Evolutionary conservation across 1,140 invertebrate species (phyloP), one percentile per base, ranked within the genome.

Genomic region (Bombus impatiens): DNA sequence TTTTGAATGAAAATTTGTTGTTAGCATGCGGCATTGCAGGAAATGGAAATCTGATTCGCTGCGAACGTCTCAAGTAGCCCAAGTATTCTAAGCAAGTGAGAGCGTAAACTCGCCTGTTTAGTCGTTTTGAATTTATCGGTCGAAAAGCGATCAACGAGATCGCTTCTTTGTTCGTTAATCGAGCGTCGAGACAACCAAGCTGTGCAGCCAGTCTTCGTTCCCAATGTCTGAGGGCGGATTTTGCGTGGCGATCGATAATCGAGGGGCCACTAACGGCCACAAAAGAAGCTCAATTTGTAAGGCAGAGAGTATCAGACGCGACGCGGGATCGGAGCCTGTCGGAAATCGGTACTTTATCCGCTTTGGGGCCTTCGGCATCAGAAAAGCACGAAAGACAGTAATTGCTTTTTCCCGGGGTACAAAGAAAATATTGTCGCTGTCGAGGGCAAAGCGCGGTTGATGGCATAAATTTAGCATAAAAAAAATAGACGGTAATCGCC

Each of bases 401-500:
- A 90, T 90, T 90, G 89, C 89, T 89, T 89, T 80, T 77, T 79
- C 80, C 79, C 42, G 68, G 25, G 83, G 65, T 67, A 84, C 76
- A 57, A 89, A 40, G 89, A 91, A 92, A 92, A 92, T 92, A 92
- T 92, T 92, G 86, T 92, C 86, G 77, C 82, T 91, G 83, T 81
- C 82, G 83, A 62, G 75, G 68, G 40, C 71, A 72, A 70, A 83
- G 86, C 78, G 86, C 79, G 80, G 84, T 74, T 91, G 89, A 91
- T 90, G 89, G 91, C 91, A 92, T 92, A 91, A 92, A 92, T 92
- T 92, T 92, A 84, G 78, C 74, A 86, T 72, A 72, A 91, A 90
- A 91, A 90, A 92, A 92, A 92, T 91, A 92, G 77, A 87, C 82
- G 81, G 79, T 87, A 89, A 87, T 91, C 88, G 90, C 86, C 90